Conservation (phyloP, 2,888 invertebrate species). For the Escarpia spicata region DNA sequence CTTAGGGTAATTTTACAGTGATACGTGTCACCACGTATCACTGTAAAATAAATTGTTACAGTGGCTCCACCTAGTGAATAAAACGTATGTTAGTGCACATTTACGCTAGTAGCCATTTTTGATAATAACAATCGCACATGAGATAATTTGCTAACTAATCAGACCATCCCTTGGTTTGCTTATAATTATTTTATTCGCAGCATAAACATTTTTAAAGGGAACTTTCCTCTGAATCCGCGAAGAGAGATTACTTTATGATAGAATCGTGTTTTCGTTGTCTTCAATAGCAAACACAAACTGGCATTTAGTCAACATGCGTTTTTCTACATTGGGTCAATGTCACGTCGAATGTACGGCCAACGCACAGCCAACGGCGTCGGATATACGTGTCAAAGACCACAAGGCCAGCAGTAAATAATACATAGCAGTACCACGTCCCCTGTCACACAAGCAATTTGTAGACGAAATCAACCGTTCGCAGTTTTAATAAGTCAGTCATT, state of each 20-base stretch:
- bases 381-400: background rate
- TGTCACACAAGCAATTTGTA: background rate
- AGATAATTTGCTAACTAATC: no score
- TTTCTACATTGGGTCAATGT: background rate
- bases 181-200: background rate
- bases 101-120: no score
- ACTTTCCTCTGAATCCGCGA: background rate
- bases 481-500: background rate
- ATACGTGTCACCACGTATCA: no score
- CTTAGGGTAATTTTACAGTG: no score
- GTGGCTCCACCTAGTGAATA: no score
- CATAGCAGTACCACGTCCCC: background rate
- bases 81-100: no score
- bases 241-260: background rate
- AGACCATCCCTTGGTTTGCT: no score
- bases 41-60: no score
- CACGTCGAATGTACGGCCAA: background rate
- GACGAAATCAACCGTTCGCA: background rate
- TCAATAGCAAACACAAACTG: background rate
- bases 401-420: background rate
- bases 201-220: background rate
- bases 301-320: background rate
- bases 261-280: background rate
- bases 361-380: background rate
- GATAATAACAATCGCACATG: no score